Evolutionary conservation across 2,797 vertebrate species (phyloP), one percentile per base, ranked within the genome.

Genomic region (Varecia variegata): DNA sequence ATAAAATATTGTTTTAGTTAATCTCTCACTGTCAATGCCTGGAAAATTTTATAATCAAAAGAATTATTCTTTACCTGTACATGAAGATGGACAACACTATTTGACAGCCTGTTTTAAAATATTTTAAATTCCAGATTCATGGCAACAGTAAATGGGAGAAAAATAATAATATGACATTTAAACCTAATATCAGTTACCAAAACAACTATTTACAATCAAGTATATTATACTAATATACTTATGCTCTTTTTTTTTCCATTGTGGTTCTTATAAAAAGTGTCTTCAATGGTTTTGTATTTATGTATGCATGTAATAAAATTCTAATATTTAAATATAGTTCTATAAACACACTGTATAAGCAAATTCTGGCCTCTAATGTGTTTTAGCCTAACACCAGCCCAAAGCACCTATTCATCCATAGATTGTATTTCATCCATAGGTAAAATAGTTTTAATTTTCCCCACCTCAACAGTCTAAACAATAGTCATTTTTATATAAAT

Each of bases 1-100:
- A 98, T 98, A 98, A 98, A 98, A 98, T 98, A 98, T 98, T 97
- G 62, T 98, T 98, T 98, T 98, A 98, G 97, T 98, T 98, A 97
- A 98, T 98, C 71, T 98, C 95, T 97, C 90, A 97, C 96, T 98
- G 91, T 98, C 98, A 97, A 89, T 97, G 96, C 92, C 67, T 74
- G 47, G 82, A 94, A 97, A 79, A 85, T 90, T 97, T 96, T 86
- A 90, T 54, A 86, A 97, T 73, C 40, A 95, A 97, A 98, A 97
- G 70, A 86, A 98, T 97, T 95, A 98, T 98, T 97, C 90, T 97
- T 97, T 82, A 58, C 77, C 23, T 17, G 5, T 32, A 71, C 40
- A 86, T 94, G 2, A 96, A 45, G 82, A 95, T 5, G 76, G 82
- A 27, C 50, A 97, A 68, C 10, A 88, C 6, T n/a, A 82, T 86